Evolutionary conservation across 1,140 invertebrate genomes (phyloP).

Genomic region (Zeugodacus cucurbitae): DNA sequence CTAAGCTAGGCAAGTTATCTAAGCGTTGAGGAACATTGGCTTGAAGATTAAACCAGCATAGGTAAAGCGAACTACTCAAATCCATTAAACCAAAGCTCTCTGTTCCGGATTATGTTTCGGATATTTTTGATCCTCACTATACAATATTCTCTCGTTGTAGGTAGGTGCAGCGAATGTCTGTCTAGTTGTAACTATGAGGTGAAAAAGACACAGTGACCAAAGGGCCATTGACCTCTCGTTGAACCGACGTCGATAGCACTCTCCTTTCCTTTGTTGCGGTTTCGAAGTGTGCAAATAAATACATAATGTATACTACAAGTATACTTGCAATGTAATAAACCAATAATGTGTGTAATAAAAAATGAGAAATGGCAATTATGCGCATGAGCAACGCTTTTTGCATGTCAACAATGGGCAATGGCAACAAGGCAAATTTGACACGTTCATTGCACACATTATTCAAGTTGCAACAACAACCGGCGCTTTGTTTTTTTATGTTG

Average conservation of each 20-base stretch:
- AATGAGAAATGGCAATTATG: constrained; percentile 22
- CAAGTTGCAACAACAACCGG: background rate
- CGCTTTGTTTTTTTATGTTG: background rate
- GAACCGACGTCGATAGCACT: background rate
- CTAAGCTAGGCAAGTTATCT: too few species aligned
- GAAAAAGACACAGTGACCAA: background rate
- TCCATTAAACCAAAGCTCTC: too few species aligned
- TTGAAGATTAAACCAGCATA: too few species aligned
- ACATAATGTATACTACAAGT: background rate
- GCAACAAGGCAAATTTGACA: background rate
- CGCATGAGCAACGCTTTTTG: constrained; percentile 13
- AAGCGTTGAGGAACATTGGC: too few species aligned
- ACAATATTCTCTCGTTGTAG: too few species aligned
- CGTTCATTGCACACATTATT: background rate
- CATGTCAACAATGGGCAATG: background rate
- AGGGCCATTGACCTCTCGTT: background rate
- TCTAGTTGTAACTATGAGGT: too few species aligned
- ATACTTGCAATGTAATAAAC: background rate
- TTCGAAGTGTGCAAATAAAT: background rate
- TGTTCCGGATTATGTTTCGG: too few species aligned
- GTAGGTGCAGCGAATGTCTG: too few species aligned
- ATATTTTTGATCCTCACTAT: too few species aligned
- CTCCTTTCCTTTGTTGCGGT: background rate
- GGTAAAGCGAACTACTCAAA: too few species aligned
- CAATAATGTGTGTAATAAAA: background rate